phyloP scores from a whole-genome alignment of 1,140 invertebrate species.

The Archegozetes longisetosus region DNA sequence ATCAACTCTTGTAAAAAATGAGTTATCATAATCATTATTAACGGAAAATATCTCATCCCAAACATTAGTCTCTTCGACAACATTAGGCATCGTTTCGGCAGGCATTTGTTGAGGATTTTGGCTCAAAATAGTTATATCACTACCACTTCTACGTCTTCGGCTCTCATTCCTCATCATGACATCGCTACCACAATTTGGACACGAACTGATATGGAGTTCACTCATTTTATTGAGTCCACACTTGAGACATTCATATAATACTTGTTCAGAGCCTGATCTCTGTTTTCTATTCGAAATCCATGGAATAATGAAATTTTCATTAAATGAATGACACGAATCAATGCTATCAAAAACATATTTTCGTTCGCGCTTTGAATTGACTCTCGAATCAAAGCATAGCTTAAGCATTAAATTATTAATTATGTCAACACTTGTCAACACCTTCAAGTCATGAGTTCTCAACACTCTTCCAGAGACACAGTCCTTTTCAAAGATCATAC shows the following conservation, averaged over 20 bases:
- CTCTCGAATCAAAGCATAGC: slow-evolving; percentile 2
- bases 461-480: slow-evolving; percentile 7
- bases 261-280: not conserved
- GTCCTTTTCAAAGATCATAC: slow-evolving; percentile 11
- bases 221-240: not conserved
- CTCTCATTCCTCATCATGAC: not conserved
- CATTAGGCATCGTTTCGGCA: not conserved
- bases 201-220: not conserved
- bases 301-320: not conserved
- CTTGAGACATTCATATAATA: not conserved
- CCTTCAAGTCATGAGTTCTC: slow-evolving; percentile 7
- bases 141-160: not conserved
- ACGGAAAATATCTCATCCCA: not conserved
- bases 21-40: slow-evolving; percentile 1
- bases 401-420: not conserved
- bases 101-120: not conserved
- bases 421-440: not conserved
- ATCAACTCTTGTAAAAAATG: slow-evolving; percentile 3
- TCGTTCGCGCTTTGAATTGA: slow-evolving; percentile 4
- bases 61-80: not conserved
- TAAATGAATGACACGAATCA: not conserved
- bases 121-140: not conserved
- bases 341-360: slow-evolving; percentile 1
- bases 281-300: not conserved
- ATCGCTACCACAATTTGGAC: not conserved